Evolutionary conservation across 2,888 invertebrate genomes (phyloP), one percentile per base, ranked within the genome.

Genomic region (Carterocephalus palaemon): DNA sequence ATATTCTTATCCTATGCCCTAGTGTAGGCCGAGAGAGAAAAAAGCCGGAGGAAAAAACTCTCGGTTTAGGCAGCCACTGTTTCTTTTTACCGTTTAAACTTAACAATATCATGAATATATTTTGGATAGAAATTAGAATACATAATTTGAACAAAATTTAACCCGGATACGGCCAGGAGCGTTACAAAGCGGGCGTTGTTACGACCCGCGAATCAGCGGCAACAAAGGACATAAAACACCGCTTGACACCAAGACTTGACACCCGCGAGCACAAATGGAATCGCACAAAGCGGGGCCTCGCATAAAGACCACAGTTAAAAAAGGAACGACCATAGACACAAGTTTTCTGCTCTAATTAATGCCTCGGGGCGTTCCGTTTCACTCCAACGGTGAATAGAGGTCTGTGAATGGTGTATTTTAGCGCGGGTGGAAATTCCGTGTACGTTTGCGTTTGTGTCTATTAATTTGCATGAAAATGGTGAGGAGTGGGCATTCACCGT

Each of bases 381-480:
- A 59, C 78, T 72, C 76, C 66, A 77, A 73, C 74, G 73, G 75
- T 80, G 78, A 82, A 83, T 79, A 69, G 45, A 31, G 37, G 71
- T 67, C 71, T 64, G 68, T 82, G 82, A 84, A 83, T 83, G 80
- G 76, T 73, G 74, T 64, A 75, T 75, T 82, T 83, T 80, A 81
- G 66, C 79, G 70, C 75, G 70, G 74, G 72, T 73, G 65, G 69
- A 68, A 67, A 67, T 71, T 67, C 74, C 70, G 70, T 76, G 72
- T 82, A 73, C 77, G 72, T 66, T 54, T 69, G 59, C 72, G 69
- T 79, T 77, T 79, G 77, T 76, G 75, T 82, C 79, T 85, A 84
- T 86, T 84, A 84, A 85, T 86, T 85, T 83, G 81, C 77, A 82
- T 81, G 69, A 83, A 85, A 84, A 82, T 82, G 80, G 73, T 75